Evolutionary conservation across 2,113 vertebrate genomes (phyloP).

Genomic region (Scomber colias): DNA sequence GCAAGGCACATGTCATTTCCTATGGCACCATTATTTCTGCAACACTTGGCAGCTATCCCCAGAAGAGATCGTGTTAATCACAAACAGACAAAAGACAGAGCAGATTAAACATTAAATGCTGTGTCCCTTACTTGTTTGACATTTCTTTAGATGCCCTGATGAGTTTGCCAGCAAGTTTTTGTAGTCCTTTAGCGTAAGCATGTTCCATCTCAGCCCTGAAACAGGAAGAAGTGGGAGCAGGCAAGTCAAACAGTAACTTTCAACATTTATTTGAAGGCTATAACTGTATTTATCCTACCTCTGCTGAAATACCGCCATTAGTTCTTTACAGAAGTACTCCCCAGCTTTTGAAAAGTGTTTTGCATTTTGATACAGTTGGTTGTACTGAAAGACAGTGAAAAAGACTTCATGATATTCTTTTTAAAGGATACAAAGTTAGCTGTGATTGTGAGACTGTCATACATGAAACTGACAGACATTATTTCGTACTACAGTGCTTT

Average conservation of each 20-base stretch:
- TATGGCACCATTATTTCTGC: constrained; percentile 37
- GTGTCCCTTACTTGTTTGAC: constrained; percentile 86
- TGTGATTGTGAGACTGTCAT: background rate
- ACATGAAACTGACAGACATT: background rate
- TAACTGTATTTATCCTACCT: constrained; percentile 78
- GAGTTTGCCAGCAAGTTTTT: constrained; percentile 88
- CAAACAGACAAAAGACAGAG: constrained; percentile 26
- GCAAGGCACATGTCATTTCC: constrained; percentile 24
- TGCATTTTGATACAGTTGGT: constrained; percentile 89
- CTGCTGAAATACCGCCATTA: constrained; percentile 89
- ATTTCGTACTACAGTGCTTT: background rate
- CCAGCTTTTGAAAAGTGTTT: constrained; percentile 90
- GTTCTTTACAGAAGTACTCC: constrained; percentile 90
- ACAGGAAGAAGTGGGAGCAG: constrained; percentile 31
- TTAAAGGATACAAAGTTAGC: background rate
- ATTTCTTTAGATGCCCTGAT: constrained; percentile 86
- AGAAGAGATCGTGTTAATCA: constrained; percentile 29
- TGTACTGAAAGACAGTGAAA: constrained; percentile 83
- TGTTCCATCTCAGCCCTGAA: constrained; percentile 88
- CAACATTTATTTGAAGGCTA: constrained; percentile 18
- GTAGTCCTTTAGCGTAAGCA: constrained; percentile 88
- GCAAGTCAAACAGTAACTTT: constrained; percentile 61
- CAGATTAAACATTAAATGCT: background rate
- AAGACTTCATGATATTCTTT: background rate
- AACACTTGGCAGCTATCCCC: constrained; percentile 3